Evolutionary conservation across 1,140 invertebrate species (phyloP).

Genomic region (Stegodyphus mimosarum): DNA sequence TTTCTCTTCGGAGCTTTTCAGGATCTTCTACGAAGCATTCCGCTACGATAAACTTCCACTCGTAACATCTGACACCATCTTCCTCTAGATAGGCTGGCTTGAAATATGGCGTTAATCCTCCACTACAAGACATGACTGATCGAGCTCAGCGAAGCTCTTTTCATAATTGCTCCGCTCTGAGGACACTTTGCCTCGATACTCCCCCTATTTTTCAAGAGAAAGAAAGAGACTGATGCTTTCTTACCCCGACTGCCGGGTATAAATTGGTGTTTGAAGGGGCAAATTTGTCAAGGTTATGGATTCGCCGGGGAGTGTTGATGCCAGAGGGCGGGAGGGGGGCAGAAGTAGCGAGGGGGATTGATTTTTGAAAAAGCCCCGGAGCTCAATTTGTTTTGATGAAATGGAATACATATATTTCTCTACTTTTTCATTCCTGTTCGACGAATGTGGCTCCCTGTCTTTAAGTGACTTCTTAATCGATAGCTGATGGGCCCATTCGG

Average conservation of each 20-base stretch:
- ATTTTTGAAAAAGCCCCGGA: constrained; percentile 44
- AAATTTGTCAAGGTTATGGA: constrained; percentile 58
- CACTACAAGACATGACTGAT: constrained; percentile 25
- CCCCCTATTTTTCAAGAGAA: constrained; percentile 48
- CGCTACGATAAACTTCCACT: too few species aligned
- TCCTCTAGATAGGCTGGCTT: constrained; percentile 26
- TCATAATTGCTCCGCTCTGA: constrained; percentile 52
- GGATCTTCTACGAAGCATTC: too few species aligned
- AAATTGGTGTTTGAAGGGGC: constrained; percentile 59
- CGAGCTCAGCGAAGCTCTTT: constrained; percentile 36
- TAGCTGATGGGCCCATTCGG: neutral
- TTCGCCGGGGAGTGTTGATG: constrained; percentile 24
- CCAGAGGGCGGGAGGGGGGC: neutral
- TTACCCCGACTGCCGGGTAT: constrained; percentile 8
- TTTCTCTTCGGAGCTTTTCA: too few species aligned
- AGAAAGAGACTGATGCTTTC: constrained; percentile 20
- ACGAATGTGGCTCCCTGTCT: neutral
- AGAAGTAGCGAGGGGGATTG: neutral
- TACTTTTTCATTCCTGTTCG: neutral
- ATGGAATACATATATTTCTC: constrained; percentile 52
- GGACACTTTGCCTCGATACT: constrained; percentile 35
- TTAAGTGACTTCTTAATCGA: constrained; percentile 58
- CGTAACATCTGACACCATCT: neutral
- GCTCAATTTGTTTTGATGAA: constrained; percentile 55
- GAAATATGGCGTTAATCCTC: constrained; percentile 52